These are phyloP conservation scores for Ochotona princeps DNA, from an alignment of 2,113 vertebrate genomes.

Conservation along the genomic window DNA sequence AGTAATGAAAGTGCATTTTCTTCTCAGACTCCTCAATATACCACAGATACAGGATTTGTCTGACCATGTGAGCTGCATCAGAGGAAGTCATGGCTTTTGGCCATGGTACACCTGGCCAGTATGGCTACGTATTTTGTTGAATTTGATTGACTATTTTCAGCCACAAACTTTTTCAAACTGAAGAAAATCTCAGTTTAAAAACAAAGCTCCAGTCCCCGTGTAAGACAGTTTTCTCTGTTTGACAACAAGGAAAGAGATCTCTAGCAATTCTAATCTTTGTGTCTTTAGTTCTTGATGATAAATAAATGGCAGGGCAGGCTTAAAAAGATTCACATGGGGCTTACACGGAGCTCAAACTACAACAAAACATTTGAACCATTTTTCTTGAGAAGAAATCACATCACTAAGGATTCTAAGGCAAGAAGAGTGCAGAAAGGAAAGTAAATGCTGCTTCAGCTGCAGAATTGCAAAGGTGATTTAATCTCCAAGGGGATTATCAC, in stretches of 20 bases:
- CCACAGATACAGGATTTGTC: background rate
- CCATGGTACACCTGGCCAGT: background rate
- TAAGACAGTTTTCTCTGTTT: background rate
- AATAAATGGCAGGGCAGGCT: background rate
- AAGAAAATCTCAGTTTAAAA: background rate
- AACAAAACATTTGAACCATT: constrained; percentile 27
- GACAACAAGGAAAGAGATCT: constrained; percentile 1
- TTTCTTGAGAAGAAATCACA: constrained; percentile 15
- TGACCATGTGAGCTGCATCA: background rate
- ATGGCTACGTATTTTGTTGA: background rate
- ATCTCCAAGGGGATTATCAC: constrained; percentile 50
- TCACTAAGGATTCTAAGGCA: constrained; percentile 21
- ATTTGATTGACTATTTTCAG: background rate
- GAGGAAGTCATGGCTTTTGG: background rate
- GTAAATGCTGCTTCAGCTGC: background rate
- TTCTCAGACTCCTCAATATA: background rate
- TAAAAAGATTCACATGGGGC: background rate
- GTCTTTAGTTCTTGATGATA: constrained; percentile 11
- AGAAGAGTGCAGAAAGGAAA: constrained; percentile 32
- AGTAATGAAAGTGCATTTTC: background rate
- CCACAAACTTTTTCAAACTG: background rate
- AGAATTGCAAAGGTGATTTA: constrained; percentile 66
- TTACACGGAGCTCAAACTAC: background rate
- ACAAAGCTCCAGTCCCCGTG: background rate
- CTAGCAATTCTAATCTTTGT: background rate